Evolutionary conservation across 2,888 invertebrate species (phyloP).

Genomic region (Oscheius sp.): DNA sequence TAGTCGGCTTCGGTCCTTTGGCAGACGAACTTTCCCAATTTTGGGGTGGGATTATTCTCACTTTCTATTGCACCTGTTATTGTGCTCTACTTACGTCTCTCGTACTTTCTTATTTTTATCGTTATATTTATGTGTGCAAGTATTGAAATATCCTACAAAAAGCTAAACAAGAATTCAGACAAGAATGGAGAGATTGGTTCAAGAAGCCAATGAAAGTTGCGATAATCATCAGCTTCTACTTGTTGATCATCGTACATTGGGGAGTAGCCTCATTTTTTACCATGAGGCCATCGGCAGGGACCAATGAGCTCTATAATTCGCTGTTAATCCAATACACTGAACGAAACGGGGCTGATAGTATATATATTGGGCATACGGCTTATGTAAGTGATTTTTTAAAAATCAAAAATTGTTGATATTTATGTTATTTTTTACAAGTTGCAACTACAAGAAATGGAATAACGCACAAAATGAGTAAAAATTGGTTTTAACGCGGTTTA

Average conservation of each 20-base stretch:
- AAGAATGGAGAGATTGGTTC: not conserved
- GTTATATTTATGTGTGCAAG: constrained; percentile 1
- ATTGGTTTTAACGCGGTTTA: no score
- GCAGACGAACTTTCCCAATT: not conserved
- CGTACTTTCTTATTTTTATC: not conserved
- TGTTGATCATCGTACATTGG: not conserved
- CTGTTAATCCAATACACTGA: not conserved
- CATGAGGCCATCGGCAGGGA: not conserved
- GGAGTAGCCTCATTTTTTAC: not conserved
- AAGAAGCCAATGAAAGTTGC: not conserved
- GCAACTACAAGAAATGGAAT: no score
- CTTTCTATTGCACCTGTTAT: not conserved
- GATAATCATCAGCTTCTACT: not conserved
- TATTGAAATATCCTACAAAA: not conserved
- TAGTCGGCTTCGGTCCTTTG: not conserved
- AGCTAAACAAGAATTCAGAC: not conserved
- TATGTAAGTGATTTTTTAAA: constrained; percentile 8
- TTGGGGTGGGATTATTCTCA: not conserved
- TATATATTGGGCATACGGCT: not conserved
- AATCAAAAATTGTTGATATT: not conserved
- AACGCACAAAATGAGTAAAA: no score
- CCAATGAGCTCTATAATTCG: not conserved
- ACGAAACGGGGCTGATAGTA: not conserved
- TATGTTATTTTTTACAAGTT: no score
- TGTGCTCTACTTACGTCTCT: not conserved